phyloP scores from a whole-genome alignment of 2,113 vertebrate species.

The Zosterops lateralis region DNA sequence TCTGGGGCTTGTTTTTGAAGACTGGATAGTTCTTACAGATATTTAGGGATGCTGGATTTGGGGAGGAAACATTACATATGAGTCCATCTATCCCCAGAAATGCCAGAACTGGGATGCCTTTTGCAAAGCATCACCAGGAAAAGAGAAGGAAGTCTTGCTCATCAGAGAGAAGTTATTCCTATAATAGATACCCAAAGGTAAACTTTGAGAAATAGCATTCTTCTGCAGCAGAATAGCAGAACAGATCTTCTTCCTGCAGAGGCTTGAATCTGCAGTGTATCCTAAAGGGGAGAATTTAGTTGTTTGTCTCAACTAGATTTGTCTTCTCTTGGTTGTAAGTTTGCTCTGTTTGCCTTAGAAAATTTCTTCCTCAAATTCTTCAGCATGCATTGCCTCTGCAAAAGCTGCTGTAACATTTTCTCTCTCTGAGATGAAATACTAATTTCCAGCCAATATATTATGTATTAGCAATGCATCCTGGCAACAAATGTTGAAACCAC shows the following conservation, averaged over 20 bases:
- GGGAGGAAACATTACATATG: not conserved
- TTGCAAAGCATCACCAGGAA: not conserved
- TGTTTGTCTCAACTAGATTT: not conserved
- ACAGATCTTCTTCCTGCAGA: not conserved
- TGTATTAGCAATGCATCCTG: constrained; percentile 19
- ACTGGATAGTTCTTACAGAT: not conserved
- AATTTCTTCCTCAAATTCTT: not conserved
- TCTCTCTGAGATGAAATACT: not conserved
- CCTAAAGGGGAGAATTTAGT: not conserved
- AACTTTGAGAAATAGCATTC: not conserved
- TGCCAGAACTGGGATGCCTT: not conserved
- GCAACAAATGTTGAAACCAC: not conserved
- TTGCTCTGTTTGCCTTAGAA: not conserved
- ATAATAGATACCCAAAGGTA: not conserved
- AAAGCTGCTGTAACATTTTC: not conserved
- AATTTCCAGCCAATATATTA: constrained; percentile 35
- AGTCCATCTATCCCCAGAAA: not conserved
- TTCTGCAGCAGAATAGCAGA: not conserved
- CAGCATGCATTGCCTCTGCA: not conserved
- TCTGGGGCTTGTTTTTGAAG: not conserved
- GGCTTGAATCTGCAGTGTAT: not conserved
- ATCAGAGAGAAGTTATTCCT: not conserved
- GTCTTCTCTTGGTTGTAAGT: not conserved
- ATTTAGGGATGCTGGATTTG: not conserved
- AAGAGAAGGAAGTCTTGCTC: not conserved